Evolutionary conservation across 2,113 vertebrate species (phyloP), one percentile per base, ranked within the genome.

Genomic region (Daboia siamensis): DNA sequence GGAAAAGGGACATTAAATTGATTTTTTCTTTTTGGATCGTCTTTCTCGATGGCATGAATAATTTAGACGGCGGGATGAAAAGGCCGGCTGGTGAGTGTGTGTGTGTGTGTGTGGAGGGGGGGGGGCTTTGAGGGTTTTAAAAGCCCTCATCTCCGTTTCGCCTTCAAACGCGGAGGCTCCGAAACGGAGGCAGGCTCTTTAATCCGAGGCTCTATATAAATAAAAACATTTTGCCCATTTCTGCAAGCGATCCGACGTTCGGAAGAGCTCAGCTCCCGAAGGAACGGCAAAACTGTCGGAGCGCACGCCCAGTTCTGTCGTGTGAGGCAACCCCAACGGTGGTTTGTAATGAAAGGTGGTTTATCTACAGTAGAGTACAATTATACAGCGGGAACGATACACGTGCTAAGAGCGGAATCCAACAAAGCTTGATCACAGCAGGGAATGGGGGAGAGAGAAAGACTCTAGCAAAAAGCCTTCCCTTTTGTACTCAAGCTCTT

Each of bases 1-100:
- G 44, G 80, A 84, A 92, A 92, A 92, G 55, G 86, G 92, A 90
- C 92, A 92, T 86, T 86, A 90, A 85, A 92, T 90, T 86, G 92
- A 92, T 90, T 92, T 48, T 46, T 48, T 48, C 0, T 48, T 6
- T 48, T 90, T 85, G 55, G 88, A 61, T 92, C 88, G 20, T 86
- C 74, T 86, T 90, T 54, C 56, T 56, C 24, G 54, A 54, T 29
- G 85, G 92, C 23, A 90, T 92, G 59, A 92, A 92, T 92, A 90
- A 90, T 92, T 92, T 44, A 92, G 54, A 21, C 8, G 17, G 12
- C 61, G 23, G 74, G 80, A 44, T 74, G 55, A 90, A 92, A 90
- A n/a, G 26, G 55, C 69, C 59, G 39, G 48, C 29, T 87, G 52
- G 7, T 46, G 8, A 10, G 61, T 48, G 46, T 48, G 46, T 5